Conservation (phyloP, 2,797 vertebrate species). For the Halcyon chelicuti region DNA sequence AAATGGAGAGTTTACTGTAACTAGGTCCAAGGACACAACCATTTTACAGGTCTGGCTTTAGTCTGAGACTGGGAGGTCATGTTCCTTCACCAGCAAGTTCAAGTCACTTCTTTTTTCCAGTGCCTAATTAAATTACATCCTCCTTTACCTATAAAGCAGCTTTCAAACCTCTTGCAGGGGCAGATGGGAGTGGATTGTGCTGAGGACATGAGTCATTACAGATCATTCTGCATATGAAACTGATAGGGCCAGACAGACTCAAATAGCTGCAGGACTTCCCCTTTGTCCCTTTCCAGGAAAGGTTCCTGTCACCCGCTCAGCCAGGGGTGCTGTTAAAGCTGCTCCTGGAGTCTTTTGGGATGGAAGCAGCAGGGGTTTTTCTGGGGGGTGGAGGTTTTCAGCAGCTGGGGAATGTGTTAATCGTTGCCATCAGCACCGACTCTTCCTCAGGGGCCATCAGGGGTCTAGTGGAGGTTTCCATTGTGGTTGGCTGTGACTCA, state of each 20-base stretch:
- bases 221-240: background rate
- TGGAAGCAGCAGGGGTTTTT: background rate
- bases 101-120: no score
- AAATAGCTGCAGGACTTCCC: slow-evolving; percentile 37
- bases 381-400: background rate
- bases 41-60: background rate
- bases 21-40: background rate
- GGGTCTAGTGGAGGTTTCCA: background rate
- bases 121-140: background rate
- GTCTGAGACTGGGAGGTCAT: background rate
- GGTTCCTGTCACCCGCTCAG: background rate
- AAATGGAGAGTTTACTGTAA: background rate
- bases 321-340: background rate
- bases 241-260: background rate
- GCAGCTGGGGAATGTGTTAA: background rate
- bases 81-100: background rate
- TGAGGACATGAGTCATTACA: background rate
- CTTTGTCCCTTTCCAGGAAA: slow-evolving; percentile 23
- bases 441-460: background rate
- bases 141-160: background rate
- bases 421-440: background rate
- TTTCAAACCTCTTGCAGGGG: background rate
- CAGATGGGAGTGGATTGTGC: background rate
- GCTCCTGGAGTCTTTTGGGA: background rate
- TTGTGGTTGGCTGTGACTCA: slow-evolving; percentile 4